Base-by-base conservation (phyloP, 2,797 vertebrate species). In the Gymnoscopelus microlampas region DNA sequence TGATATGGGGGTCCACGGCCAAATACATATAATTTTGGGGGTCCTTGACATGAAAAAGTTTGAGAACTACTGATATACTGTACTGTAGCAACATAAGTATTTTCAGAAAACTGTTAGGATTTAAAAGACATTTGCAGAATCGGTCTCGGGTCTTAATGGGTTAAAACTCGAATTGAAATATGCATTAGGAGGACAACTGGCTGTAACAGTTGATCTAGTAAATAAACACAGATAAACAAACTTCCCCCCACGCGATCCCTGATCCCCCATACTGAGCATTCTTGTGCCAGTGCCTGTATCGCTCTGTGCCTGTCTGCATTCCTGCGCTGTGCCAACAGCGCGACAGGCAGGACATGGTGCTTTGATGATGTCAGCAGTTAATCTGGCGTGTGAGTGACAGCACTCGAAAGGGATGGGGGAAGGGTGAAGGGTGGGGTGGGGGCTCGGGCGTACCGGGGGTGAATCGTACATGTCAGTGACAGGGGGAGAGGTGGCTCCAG, bases 341-440 rank as follows among this genome's bases (percentile, higher is more conserved):
- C 82, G 85, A 87, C 88, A 85, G 87, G 81, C 77, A 65, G 5
- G 85, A 81, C 85, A 85, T 87, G 73, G 87, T 76, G 84, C 87
- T 91, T 92, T 92, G 91, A 92, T 93, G 91, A 92, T 92, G 92
- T 92, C 90, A 93, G 91, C 82, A 87, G 84, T 90, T 92, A 91
- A 92, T 92, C 91, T 88, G 88, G 76, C 76, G 68, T 82, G 80
- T 93, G 90, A 91, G 82, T 89, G 91, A 92, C 90, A 90, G 88
- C 74, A 32, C 87, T 88, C 15, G 19, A 44, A 44, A 44, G 39
- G 77, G 80, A 84, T 77, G 76, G 80, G 51, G 29, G 63, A 8
- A 24, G 8, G 53, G 57, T 15, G 68, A 75, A 79, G 51, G 29
- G 63, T 14, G 50, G 8, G 53, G 57, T 23, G 68, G 74, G 75